Evolutionary conservation across 2,113 vertebrate genomes (phyloP), one percentile per base, ranked within the genome.

Genomic region (Axis porcinus): DNA sequence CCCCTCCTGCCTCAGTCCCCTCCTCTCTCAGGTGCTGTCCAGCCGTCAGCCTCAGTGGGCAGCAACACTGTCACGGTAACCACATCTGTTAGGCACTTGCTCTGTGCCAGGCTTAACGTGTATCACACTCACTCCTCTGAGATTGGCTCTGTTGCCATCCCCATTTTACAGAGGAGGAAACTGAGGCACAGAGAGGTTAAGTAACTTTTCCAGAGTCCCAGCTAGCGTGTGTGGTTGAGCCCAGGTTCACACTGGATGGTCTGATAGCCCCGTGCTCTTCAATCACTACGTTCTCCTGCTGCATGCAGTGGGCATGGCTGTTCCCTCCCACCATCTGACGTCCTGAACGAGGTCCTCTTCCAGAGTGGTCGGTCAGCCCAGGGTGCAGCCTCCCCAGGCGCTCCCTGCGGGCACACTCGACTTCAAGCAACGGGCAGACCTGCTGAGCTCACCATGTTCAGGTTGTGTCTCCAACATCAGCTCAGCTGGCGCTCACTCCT

Each of bases 171-270:
- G 58, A 33, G 16, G 40, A 57, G 62, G 64, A 70, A 28, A 47
- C n/a, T 7, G 47, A 87, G 86, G 86, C 30, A 47, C 40, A 64
- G 43, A 95, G 40, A 36, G 28, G 60, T 50, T 55, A 52, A 60
- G 25, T 19, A 88, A 28, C 89, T 86, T n/a, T n/a, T 33, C 55
- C 57, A 62, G 92, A 81, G 43, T 13, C 40, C 28, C 40, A 95
- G 17, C 40, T 67, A 13, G 58, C 54, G 3, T 0, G 0, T 0
- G 0, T 19, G n/a, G 5, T 40, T 62, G 70, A 92, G 45, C 64
- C 64, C 40, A 81, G 40, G 90, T 76, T 90, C 58, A 25, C 19
- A 67, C 45, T 45, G 47, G 62, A 43, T 6, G 25, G 58, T 57
- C 55, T 57, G 43, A 74, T 55, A 40, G 17, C 54, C 76, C 11